Conservation (phyloP, 2,113 vertebrate genomes). For the Barnardius zonarius region DNA sequence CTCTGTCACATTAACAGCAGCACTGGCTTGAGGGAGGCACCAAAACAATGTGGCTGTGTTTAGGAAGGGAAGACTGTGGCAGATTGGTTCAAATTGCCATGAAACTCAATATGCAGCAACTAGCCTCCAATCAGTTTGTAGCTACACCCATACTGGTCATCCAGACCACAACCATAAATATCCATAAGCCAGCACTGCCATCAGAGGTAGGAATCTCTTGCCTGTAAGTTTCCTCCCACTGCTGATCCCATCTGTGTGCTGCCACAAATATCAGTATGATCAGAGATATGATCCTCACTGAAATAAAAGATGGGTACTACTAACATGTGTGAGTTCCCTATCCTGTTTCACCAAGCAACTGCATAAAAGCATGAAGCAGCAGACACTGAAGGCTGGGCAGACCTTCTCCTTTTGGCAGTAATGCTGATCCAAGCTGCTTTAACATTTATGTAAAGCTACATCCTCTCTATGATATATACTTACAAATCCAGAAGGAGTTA, state of each 20-base stretch:
- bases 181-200: neutral
- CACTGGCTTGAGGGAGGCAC: accelerated
- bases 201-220: neutral
- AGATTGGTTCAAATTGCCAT: neutral
- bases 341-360: neutral
- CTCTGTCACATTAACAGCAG: neutral
- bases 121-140: neutral
- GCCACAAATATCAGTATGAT: neutral
- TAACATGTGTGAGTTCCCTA: neutral
- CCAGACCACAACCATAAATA: neutral
- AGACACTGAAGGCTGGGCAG: neutral
- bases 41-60: neutral
- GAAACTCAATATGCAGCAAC: neutral
- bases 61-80: neutral
- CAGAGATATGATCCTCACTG: neutral
- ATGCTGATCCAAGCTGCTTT: neutral
- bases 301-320: neutral
- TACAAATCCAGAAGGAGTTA: neutral
- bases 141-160: accelerated
- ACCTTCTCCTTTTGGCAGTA: neutral
- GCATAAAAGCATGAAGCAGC: neutral
- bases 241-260: neutral
- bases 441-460: neutral
- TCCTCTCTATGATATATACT: neutral
- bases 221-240: neutral